These are phyloP conservation scores for Crotalus horridus DNA, from an alignment of 2,113 vertebrate genomes.

Conservation along the genomic window DNA sequence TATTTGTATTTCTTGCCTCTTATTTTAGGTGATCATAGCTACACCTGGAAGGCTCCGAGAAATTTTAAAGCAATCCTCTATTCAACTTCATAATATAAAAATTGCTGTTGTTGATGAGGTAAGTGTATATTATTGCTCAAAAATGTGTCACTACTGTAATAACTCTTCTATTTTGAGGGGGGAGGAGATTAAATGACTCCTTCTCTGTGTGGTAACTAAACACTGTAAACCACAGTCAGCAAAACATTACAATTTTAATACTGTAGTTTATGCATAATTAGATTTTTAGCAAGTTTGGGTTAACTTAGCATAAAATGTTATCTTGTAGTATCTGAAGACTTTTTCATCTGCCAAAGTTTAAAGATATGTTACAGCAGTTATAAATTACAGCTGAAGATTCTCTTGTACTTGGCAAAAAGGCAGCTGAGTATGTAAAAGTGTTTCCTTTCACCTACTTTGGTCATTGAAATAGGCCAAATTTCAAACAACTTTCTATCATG, in stretches of 20 bases:
- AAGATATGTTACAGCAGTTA: not conserved
- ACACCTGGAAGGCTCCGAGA: constrained; percentile 93
- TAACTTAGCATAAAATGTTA: not conserved
- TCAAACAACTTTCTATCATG: not conserved
- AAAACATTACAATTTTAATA: not conserved
- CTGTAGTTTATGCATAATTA: not conserved
- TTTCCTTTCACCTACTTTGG: not conserved
- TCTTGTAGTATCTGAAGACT: not conserved
- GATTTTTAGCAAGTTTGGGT: not conserved
- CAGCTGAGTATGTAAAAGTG: not conserved
- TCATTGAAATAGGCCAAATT: not conserved
- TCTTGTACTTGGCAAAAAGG: not conserved
- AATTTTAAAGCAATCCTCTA: constrained; percentile 84
- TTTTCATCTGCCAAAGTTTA: not conserved
- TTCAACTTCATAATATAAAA: constrained; percentile 75
- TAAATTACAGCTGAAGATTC: not conserved
- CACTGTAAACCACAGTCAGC: not conserved
- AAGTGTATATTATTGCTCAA: constrained; percentile 35
- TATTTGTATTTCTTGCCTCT: not conserved
- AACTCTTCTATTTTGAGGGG: not conserved
- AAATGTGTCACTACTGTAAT: not conserved
- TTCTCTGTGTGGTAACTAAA: not conserved
- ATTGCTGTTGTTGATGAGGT: constrained; percentile 93
- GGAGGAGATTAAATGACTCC: not conserved
- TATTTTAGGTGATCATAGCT: constrained; percentile 84